Evolutionary conservation across 2,797 vertebrate species (phyloP).

Genomic region (Gallirallus australis): DNA sequence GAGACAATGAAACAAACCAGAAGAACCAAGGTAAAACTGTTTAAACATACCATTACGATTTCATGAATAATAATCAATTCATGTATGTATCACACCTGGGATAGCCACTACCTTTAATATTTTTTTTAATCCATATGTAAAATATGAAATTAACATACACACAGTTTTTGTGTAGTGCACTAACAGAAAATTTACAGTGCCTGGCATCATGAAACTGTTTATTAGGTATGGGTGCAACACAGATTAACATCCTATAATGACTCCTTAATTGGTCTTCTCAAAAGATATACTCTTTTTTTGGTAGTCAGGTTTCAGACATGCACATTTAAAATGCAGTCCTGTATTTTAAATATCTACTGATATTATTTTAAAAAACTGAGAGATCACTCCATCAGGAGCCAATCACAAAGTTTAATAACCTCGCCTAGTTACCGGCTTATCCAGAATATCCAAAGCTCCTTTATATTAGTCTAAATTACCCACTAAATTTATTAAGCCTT

Average conservation of each 20-base stretch:
- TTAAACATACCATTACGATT: background rate
- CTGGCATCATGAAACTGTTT: background rate
- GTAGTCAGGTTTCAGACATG: background rate
- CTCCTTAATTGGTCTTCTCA: background rate
- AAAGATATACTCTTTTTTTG: background rate
- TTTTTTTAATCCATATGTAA: background rate
- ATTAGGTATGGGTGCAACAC: background rate
- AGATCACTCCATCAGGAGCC: background rate
- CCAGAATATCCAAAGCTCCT: background rate
- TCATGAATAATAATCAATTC: background rate
- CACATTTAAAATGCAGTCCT: background rate
- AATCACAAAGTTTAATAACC: conserved; percentile 24
- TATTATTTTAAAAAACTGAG: background rate
- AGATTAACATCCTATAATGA: background rate
- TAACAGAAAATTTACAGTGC: conserved; percentile 6
- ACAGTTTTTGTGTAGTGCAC: background rate
- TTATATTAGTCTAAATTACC: background rate
- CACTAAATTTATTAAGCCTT: background rate
- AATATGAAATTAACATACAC: background rate
- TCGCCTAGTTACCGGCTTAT: background rate
- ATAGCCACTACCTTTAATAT: background rate
- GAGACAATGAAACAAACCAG: background rate
- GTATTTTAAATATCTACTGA: background rate
- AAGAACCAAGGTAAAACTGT: background rate
- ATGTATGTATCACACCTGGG: background rate